Conservation (phyloP, 2,797 vertebrate genomes). For the Acanthornis magna region DNA sequence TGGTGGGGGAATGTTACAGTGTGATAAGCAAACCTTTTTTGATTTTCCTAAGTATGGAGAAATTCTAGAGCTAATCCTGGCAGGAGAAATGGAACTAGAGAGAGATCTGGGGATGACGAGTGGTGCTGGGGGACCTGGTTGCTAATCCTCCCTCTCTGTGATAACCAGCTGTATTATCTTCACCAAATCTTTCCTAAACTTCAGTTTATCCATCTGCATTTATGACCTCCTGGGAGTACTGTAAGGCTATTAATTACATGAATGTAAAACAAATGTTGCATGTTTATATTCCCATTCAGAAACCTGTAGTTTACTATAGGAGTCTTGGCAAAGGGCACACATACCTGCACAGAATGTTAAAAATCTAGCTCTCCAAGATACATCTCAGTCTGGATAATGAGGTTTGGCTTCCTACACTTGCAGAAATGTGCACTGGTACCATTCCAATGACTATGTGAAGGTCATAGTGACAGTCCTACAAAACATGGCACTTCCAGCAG, state of each 20-base stretch:
- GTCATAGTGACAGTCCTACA: not conserved
- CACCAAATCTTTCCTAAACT: not conserved
- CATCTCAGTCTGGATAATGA: not conserved
- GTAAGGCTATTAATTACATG: not conserved
- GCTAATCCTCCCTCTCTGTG: not conserved
- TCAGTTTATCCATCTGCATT: not conserved
- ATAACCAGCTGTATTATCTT: not conserved
- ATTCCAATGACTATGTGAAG: not conserved
- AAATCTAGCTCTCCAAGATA: not conserved
- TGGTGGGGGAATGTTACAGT: not conserved
- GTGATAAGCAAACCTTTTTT: slow-evolving; percentile 10
- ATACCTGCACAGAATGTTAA: not conserved
- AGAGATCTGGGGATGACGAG: not conserved
- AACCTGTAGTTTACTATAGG: not conserved
- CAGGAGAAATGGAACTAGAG: not conserved
- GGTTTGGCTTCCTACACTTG: not conserved
- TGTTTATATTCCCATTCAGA: not conserved
- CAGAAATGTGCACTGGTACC: not conserved
- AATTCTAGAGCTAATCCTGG: slow-evolving; percentile 14
- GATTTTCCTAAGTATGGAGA: slow-evolving; percentile 11
- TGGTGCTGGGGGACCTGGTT: not conserved
- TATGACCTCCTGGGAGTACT: not conserved
- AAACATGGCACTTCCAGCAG: not conserved
- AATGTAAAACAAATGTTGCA: not conserved
- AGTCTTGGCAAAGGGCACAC: not conserved